phyloP scores from a whole-genome alignment of 2,888 invertebrate species.

The Disparrhopalites patrizii region DNA sequence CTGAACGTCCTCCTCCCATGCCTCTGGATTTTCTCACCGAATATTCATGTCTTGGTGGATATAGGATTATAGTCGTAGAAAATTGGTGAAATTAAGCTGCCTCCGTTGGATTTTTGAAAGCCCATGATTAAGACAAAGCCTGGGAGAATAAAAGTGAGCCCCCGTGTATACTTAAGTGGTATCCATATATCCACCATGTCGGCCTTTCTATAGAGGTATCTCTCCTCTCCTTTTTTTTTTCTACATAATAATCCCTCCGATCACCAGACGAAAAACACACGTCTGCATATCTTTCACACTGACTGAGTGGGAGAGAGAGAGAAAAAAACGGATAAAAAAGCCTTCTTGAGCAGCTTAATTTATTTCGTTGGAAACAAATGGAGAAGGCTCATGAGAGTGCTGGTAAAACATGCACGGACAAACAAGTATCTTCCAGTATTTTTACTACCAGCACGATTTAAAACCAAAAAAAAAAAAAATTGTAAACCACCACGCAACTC shows the following conservation, averaged over 20 bases:
- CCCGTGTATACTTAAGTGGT: background rate
- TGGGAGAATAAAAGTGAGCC: slow-evolving; percentile 23
- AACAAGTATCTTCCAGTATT: too few relatives aligned
- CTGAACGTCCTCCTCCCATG: too few relatives aligned
- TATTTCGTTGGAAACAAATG: slow-evolving; percentile 12
- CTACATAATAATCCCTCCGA: too few relatives aligned
- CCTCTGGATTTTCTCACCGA: slow-evolving; percentile 27
- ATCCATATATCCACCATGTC: too few relatives aligned
- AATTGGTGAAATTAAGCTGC: slow-evolving; percentile 48
- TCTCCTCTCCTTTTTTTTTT: background rate
- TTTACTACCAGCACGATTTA: too few relatives aligned
- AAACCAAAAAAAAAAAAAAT: background rate
- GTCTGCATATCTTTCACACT: too few relatives aligned
- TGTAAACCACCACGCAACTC: slow-evolving; percentile 12
- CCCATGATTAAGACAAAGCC: slow-evolving; percentile 20
- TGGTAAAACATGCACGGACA: too few relatives aligned
- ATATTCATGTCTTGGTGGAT: slow-evolving; percentile 22
- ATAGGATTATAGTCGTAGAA: slow-evolving; percentile 18
- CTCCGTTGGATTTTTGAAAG: slow-evolving; percentile 30
- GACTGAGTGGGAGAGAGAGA: too few relatives aligned
- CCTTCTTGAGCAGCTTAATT: slow-evolving; percentile 27
- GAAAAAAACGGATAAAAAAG: background rate
- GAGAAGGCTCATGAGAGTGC: slow-evolving; percentile 16
- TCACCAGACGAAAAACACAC: too few relatives aligned
- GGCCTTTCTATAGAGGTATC: too few relatives aligned